Evolutionary conservation across 2,797 vertebrate species (phyloP).

Genomic region (Rhinophrynus dorsalis): DNA sequence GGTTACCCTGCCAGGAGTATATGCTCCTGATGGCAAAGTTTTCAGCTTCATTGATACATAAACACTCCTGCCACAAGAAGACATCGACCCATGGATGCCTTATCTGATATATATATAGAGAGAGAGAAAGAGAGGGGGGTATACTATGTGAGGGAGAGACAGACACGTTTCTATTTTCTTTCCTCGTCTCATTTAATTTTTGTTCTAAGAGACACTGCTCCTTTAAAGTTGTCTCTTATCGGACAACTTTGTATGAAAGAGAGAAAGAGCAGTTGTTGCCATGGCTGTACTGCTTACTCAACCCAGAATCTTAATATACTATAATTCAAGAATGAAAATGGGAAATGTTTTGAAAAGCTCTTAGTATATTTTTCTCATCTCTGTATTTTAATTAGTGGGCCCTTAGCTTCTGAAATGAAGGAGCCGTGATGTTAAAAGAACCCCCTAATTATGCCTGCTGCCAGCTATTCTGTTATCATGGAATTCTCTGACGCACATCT

Average conservation of each 20-base stretch:
- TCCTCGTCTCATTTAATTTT: too few species aligned
- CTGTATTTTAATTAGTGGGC: conserved; percentile 52
- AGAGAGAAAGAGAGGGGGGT: too few species aligned
- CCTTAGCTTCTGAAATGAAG: conserved; percentile 38
- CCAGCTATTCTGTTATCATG: conserved; percentile 21
- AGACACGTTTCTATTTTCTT: too few species aligned
- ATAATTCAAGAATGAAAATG: conserved; percentile 43
- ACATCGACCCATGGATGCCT: too few species aligned
- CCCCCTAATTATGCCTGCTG: conserved; percentile 30
- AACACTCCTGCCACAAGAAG: too few species aligned
- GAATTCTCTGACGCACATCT: conserved; percentile 26
- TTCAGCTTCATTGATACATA: too few species aligned
- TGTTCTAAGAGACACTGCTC: too few species aligned
- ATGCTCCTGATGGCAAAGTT: too few species aligned
- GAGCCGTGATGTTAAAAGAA: conserved; percentile 30
- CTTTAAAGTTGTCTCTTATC: not conserved
- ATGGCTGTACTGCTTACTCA: conserved; percentile 44
- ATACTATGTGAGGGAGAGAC: too few species aligned
- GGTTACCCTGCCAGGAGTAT: too few species aligned
- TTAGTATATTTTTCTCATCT: conserved; percentile 30
- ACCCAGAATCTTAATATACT: conserved; percentile 38
- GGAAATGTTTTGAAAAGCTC: conserved; percentile 51
- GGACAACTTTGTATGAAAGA: conserved; percentile 12
- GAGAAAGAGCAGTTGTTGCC: conserved; percentile 41
- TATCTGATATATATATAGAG: too few species aligned